phyloP scores from a whole-genome alignment of 2,888 invertebrate genomes.

The Epinotia demarniana region DNA sequence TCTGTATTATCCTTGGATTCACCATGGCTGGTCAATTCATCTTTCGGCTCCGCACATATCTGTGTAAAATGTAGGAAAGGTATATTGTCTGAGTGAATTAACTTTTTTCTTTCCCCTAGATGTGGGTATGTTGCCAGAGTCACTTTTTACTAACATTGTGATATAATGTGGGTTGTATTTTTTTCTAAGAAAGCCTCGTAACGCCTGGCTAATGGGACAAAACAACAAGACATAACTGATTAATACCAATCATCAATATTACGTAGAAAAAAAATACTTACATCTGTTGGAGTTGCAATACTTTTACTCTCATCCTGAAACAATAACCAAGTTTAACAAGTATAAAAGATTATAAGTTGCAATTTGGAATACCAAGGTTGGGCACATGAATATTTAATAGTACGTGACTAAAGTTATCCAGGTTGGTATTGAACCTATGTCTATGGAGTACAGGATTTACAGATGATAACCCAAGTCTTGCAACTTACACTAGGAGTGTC shows the following conservation, averaged over 20 bases:
- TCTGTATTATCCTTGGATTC: slow-evolving; percentile 62
- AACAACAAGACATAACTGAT: no score
- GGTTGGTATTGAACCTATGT: background rate
- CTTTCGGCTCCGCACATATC: slow-evolving; percentile 74
- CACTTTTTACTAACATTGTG: no score
- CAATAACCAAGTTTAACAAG: background rate
- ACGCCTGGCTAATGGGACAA: no score
- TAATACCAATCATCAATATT: background rate
- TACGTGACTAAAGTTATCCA: background rate
- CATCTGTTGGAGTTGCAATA: slow-evolving; percentile 65
- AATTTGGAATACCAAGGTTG: background rate
- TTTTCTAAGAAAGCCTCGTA: no score
- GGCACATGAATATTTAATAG: background rate
- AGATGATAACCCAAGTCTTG: slow-evolving; percentile 28
- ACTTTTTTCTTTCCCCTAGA: background rate
- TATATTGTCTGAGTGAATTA: background rate
- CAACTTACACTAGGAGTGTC: slow-evolving; percentile 70
- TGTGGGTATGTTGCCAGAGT: no score
- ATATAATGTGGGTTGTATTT: no score
- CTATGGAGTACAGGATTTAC: background rate
- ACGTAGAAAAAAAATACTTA: slow-evolving; percentile 51
- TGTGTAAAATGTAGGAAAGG: slow-evolving; percentile 47
- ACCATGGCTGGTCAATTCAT: slow-evolving; percentile 72
- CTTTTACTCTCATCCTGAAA: slow-evolving; percentile 71
- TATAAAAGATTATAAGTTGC: background rate